Percentiles rank a stretch among this genome's conserved stretches.
Evolutionary conservation across 2,888 invertebrate species (phyloP).

Genomic region (Drosophila koepferae): DNA sequence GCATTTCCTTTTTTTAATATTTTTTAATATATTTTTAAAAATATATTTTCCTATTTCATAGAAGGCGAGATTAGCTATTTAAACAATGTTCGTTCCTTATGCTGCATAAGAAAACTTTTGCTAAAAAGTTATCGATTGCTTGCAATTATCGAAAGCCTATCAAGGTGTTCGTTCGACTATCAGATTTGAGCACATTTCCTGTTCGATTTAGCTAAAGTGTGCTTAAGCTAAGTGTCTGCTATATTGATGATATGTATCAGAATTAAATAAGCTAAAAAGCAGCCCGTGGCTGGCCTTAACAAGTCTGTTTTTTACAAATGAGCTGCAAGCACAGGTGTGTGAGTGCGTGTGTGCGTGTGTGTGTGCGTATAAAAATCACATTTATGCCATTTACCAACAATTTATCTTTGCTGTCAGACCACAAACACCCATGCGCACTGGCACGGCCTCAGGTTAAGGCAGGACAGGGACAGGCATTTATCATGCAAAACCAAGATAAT

Average conservation of each 20-base stretch:
- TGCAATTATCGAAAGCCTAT: not conserved
- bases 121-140: not conserved
- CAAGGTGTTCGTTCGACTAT: not conserved
- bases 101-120: not conserved
- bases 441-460: slow-evolving; percentile 61
- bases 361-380: slow-evolving; percentile 73
- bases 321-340: slow-evolving; percentile 14
- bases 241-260: not conserved
- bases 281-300: slow-evolving; percentile 23
- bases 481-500: slow-evolving; percentile 79
- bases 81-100: not conserved
- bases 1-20: no score
- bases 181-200: not conserved
- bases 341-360: slow-evolving; percentile 18
- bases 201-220: not conserved
- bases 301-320: slow-evolving; percentile 50
- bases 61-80: not conserved
- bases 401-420: slow-evolving; percentile 78
- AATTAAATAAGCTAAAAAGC: slow-evolving; percentile 62
- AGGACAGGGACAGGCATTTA: slow-evolving; percentile 66
- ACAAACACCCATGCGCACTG: slow-evolving; percentile 61
- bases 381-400: slow-evolving; percentile 79
- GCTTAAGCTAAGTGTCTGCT: slow-evolving; percentile 10
- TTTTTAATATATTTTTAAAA: no score
- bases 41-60: no score